These are phyloP conservation scores for Orycteropus afer DNA, from an alignment of 2,113 vertebrate species.

Conservation along the genomic window DNA sequence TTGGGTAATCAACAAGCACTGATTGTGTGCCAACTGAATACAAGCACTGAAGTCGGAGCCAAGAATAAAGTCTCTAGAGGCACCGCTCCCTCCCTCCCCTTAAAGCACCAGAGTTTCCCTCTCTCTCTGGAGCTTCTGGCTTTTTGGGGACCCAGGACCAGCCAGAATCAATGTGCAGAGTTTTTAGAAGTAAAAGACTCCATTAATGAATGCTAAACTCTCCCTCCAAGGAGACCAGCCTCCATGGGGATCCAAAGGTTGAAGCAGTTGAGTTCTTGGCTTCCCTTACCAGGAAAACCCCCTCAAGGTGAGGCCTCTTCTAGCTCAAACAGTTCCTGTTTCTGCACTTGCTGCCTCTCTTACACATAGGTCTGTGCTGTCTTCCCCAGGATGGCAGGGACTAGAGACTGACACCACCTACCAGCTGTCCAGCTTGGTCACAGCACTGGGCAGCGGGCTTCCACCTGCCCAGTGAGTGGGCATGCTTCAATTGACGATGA, in stretches of 20 bases:
- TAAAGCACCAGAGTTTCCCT: background rate
- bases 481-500: background rate
- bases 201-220: background rate
- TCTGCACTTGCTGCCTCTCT: slow-evolving; percentile 7
- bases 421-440: background rate
- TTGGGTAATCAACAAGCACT: background rate
- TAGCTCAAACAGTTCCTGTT: background rate
- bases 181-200: background rate
- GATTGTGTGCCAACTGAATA: background rate
- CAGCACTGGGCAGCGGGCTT: background rate
- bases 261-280: background rate
- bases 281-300: background rate
- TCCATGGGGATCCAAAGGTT: background rate
- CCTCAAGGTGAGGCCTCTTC: background rate
- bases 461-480: background rate
- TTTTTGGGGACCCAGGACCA: background rate
- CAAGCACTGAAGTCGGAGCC: background rate
- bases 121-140: background rate
- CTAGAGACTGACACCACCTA: background rate
- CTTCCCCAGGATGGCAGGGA: background rate
- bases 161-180: background rate
- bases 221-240: background rate
- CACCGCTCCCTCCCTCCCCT: background rate
- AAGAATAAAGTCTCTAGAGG: background rate
- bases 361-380: background rate